Conservation (phyloP, 1,140 invertebrate species). For the Tribolium madens region DNA sequence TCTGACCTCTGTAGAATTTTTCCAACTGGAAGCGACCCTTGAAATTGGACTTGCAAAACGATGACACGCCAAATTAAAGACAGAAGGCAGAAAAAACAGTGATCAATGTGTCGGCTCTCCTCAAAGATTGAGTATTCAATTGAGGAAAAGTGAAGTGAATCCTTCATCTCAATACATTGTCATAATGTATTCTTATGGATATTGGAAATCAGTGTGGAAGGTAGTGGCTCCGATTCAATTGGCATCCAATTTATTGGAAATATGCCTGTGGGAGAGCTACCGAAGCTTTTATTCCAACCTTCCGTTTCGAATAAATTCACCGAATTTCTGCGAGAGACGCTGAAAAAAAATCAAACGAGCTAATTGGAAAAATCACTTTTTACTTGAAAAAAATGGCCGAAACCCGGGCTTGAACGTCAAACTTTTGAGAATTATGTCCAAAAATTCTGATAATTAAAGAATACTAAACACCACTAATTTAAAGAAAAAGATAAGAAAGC, state of each 20-base stretch:
- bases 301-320: conserved; percentile 38
- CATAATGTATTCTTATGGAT: conserved; percentile 38
- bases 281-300: conserved; percentile 31
- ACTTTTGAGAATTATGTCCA: too few species aligned
- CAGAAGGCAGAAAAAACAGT: not conserved
- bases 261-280: conserved; percentile 33
- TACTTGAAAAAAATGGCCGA: too few species aligned
- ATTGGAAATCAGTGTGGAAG: conserved; percentile 37
- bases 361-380: too few species aligned
- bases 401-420: too few species aligned
- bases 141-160: conserved; percentile 22
- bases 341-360: too few species aligned
- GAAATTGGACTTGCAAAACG: not conserved
- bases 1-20: not conserved
- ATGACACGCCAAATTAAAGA: not conserved
- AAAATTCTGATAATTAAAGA: too few species aligned
- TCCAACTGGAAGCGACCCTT: not conserved
- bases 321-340: too few species aligned
- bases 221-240: conserved; percentile 36
- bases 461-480: too few species aligned
- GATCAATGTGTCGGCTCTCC: not conserved
- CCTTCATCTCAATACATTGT: conserved; percentile 29
- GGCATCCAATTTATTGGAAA: conserved; percentile 38
- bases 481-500: too few species aligned
- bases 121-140: not conserved